Conservation (phyloP, 37 sponge, comb jelly and placozoan species). For the Bolinopsis microptera region DNA sequence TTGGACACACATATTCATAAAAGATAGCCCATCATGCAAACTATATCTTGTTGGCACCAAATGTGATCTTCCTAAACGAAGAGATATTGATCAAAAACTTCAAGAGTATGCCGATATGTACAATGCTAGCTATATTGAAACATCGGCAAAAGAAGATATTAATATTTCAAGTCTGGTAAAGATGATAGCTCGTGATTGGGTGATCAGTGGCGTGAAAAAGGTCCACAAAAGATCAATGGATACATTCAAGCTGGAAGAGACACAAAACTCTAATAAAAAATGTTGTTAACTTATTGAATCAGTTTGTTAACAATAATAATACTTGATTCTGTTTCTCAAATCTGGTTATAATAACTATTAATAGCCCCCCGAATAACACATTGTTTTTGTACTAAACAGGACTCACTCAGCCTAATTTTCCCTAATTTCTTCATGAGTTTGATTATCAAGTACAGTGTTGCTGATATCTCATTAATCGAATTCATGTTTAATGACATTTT, state of each 20-base stretch:
- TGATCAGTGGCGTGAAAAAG: not conserved
- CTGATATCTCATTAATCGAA: no score
- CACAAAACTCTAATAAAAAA: not conserved
- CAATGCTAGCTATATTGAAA: constrained; percentile 12
- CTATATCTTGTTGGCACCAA: constrained; percentile 37
- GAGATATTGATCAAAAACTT: not conserved
- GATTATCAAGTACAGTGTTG: no score
- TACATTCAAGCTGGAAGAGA: not conserved
- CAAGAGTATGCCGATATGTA: constrained; percentile 3
- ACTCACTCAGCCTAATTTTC: no score
- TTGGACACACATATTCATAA: constrained; percentile 31
- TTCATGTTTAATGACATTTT: no score
- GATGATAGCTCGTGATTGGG: constrained; percentile 13
- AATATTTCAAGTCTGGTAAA: not conserved
- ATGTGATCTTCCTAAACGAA: not conserved
- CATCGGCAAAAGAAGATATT: constrained; percentile 13
- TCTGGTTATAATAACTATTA: no score
- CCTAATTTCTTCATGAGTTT: no score
- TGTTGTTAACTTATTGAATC: no score
- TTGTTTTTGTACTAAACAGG: no score
- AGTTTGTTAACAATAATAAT: no score
- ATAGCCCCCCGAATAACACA: no score
- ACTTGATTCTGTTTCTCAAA: no score
- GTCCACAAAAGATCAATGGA: not conserved
- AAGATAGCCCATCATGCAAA: not conserved